phyloP scores from a whole-genome alignment of 2,797 vertebrate genomes.

The Odontamblyopus rebecca region DNA sequence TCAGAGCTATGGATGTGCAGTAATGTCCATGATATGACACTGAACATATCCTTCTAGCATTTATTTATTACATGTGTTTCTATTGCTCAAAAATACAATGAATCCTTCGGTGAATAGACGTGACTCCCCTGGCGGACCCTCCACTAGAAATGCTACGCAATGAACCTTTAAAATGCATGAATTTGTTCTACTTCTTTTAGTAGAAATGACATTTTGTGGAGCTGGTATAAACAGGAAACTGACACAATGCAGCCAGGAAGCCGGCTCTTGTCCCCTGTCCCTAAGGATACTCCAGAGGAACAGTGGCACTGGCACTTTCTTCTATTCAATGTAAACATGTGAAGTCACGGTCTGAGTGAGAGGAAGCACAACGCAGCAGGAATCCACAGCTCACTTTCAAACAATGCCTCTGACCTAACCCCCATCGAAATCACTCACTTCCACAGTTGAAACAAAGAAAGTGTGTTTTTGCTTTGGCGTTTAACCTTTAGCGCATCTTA shows the following conservation, averaged over 20 bases:
- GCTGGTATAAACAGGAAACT: slow-evolving; percentile 71
- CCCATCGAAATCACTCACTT: slow-evolving; percentile 52
- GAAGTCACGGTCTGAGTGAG: slow-evolving; percentile 38
- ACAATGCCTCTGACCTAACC: slow-evolving; percentile 62
- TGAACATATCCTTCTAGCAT: too few relatives aligned
- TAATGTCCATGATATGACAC: too few relatives aligned
- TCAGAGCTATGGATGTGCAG: too few relatives aligned
- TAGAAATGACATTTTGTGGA: slow-evolving; percentile 44
- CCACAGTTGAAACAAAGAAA: slow-evolving; percentile 51
- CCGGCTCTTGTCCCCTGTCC: slow-evolving; percentile 43
- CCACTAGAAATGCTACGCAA: too few relatives aligned
- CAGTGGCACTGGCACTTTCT: slow-evolving; percentile 37
- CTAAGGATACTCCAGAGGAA: slow-evolving; percentile 38
- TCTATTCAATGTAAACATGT: slow-evolving; percentile 44
- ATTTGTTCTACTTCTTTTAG: slow-evolving; percentile 46
- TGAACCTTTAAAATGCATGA: slow-evolving; percentile 15
- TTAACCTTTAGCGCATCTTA: slow-evolving; percentile 6
- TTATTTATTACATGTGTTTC: too few relatives aligned
- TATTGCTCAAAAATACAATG: too few relatives aligned
- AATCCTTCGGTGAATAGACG: too few relatives aligned
- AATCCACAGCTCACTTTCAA: slow-evolving; percentile 38
- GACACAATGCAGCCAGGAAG: slow-evolving; percentile 69
- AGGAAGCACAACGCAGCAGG: slow-evolving; percentile 53
- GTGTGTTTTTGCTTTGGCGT: slow-evolving; percentile 7
- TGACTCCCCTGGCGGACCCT: too few relatives aligned